Base-by-base conservation (phyloP, 2,113 vertebrate species). In the Gavialis gangeticus region DNA sequence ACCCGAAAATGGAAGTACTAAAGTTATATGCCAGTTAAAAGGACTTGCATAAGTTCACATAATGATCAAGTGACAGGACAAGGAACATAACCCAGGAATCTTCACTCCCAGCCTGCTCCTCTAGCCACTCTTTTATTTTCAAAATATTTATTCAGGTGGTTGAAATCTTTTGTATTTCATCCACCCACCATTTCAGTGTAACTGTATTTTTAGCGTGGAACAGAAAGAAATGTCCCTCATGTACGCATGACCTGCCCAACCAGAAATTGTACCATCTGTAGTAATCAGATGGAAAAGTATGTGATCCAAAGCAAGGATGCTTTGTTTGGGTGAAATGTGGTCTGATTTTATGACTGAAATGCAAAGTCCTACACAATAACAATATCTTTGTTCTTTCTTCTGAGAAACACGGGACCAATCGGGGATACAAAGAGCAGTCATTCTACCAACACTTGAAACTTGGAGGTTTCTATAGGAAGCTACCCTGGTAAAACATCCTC, bases 401-500 rank as follows among this genome's bases (percentile, higher is more conserved):
- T 55, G 82, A 25, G 67, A 76, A 14, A 91, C 71, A 69, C 15
- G 63, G 78, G 69, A 46, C 30, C 71, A 7, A 3, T 60, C 64
- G 89, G 62, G 91, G 89, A 78, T 62, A 60, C 1, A 22, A 76
- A 91, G 37, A 62, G 67, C 5, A 55, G 66, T 86, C 69, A 89
- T 78, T 58, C 85, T 95, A 92, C 95, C 96, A 97, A 63, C 71
- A 30, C 83, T 96, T 5, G 4, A 85, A 95, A 83, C 78, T 62
- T 46, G 91, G 57, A 96, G 6, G 0, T 84, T 96, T 87, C 88
- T 87, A 89, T 95, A 93, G 94, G 96, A 97, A 97, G 90, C 93
- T 88, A 87, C 94, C 91, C 86, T 59, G 85, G 84, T 96, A 97
- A 97, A 97, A 96, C 95, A 97, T 97, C 96, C 95, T 96, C 85